phyloP scores from a whole-genome alignment of 2,113 vertebrate genomes.

The Pelecanoides urinatrix region DNA sequence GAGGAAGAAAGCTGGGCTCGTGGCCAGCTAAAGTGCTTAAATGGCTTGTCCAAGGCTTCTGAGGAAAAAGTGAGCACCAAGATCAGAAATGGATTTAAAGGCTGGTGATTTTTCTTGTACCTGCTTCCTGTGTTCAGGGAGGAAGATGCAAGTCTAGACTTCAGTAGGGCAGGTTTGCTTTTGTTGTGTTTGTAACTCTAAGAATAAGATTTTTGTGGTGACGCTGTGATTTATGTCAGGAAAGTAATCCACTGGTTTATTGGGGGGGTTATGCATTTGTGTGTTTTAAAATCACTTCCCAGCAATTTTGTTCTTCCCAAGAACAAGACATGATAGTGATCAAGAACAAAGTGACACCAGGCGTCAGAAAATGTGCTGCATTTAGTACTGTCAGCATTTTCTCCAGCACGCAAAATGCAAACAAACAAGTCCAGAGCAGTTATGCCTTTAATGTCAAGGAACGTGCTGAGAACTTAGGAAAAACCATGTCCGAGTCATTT shows the following conservation, averaged over 20 bases:
- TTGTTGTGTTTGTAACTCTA: not conserved
- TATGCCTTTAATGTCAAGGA: not conserved
- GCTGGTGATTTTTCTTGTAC: not conserved
- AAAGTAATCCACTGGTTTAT: not conserved
- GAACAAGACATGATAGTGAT: not conserved
- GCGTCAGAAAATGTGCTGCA: not conserved
- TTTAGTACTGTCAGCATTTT: not conserved
- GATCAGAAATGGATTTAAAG: not conserved
- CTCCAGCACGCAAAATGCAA: not conserved
- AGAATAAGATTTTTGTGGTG: not conserved
- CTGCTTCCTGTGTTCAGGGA: not conserved
- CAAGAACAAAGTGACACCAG: not conserved
- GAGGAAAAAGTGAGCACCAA: not conserved
- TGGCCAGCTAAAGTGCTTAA: not conserved
- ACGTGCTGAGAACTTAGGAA: not conserved
- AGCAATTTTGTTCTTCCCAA: not conserved
- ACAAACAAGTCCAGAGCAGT: not conserved
- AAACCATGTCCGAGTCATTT: not conserved
- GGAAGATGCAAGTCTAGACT: not conserved
- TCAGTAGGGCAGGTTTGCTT: not conserved
- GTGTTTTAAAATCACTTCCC: not conserved
- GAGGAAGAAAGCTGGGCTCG: not conserved
- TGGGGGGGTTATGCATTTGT: not conserved
- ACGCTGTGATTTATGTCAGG: not conserved
- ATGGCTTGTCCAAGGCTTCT: not conserved